Conservation (phyloP, 1,140 invertebrate species). For the Microplitis mediator region DNA sequence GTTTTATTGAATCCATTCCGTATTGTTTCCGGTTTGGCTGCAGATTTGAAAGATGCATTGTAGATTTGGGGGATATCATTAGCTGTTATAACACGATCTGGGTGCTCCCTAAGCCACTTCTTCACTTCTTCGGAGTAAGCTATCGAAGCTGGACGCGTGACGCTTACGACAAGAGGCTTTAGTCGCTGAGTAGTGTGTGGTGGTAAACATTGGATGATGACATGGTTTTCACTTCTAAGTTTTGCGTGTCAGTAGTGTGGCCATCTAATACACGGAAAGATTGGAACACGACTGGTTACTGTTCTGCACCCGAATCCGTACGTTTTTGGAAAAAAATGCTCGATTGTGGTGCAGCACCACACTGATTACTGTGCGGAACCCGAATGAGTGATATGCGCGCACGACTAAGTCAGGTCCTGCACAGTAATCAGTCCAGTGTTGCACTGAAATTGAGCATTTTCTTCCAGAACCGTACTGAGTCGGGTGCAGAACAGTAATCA, state of each 20-base stretch:
- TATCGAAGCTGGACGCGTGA: slow-evolving; percentile 46
- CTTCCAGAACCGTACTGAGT: too few species aligned
- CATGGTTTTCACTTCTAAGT: slow-evolving; percentile 26
- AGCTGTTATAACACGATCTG: neutral
- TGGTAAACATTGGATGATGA: slow-evolving; percentile 10
- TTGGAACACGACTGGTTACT: too few species aligned
- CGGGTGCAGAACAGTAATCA: too few species aligned
- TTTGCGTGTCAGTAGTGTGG: slow-evolving; percentile 33
- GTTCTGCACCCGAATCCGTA: too few species aligned
- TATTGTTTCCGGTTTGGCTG: neutral
- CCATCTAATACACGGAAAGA: slow-evolving; percentile 52
- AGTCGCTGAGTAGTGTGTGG: slow-evolving; percentile 37
- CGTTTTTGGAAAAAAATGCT: too few species aligned
- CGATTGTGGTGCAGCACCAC: too few species aligned
- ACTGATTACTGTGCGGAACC: too few species aligned
- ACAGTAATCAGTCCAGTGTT: too few species aligned
- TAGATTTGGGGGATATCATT: neutral
- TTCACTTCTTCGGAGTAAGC: too few species aligned
- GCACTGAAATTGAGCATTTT: too few species aligned
- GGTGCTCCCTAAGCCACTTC: neutral
- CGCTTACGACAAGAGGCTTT: slow-evolving; percentile 55
- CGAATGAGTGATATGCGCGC: too few species aligned
- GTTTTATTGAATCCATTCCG: neutral
- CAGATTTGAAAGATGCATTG: neutral
- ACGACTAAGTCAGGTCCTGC: too few species aligned